Evolutionary conservation across 2,797 vertebrate species (phyloP).

Genomic region (Babyrousa celebensis): DNA sequence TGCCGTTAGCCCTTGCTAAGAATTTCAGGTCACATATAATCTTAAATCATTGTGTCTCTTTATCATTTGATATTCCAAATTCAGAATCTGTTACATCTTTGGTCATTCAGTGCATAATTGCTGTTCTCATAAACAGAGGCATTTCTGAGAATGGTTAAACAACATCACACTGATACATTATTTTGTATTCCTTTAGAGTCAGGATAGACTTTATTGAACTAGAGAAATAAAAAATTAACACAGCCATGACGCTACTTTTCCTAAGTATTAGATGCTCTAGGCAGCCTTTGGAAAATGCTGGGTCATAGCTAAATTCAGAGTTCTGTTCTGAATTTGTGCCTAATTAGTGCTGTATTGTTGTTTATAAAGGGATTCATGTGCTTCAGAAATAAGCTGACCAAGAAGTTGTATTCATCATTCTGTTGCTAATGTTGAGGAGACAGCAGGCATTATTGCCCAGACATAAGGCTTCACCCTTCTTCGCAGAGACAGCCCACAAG

Average conservation of each 20-base stretch:
- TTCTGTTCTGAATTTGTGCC: not conserved
- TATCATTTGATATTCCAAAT: slow-evolving; percentile 21
- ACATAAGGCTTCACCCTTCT: not conserved
- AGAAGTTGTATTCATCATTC: not conserved
- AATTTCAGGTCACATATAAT: not conserved
- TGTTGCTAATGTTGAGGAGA: not conserved
- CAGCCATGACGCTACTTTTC: not conserved
- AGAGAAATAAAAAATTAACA: slow-evolving; percentile 37
- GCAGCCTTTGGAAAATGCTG: not conserved
- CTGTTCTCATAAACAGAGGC: not conserved
- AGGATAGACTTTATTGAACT: slow-evolving; percentile 16
- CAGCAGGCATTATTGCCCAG: not conserved
- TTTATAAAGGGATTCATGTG: not conserved
- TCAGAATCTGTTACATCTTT: not conserved
- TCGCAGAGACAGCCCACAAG: slow-evolving; percentile 1
- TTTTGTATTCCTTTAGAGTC: slow-evolving; percentile 11
- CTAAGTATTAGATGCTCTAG: not conserved
- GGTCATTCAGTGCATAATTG: slow-evolving; percentile 2
- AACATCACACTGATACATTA: not conserved
- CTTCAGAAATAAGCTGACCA: not conserved
- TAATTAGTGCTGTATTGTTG: not conserved
- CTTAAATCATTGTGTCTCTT: not conserved
- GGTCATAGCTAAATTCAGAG: not conserved
- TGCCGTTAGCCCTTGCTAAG: not conserved
- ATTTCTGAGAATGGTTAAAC: not conserved